Evolutionary conservation across 2,888 invertebrate species (phyloP), one percentile per base, ranked within the genome.

Genomic region (Tenthredo notha): DNA sequence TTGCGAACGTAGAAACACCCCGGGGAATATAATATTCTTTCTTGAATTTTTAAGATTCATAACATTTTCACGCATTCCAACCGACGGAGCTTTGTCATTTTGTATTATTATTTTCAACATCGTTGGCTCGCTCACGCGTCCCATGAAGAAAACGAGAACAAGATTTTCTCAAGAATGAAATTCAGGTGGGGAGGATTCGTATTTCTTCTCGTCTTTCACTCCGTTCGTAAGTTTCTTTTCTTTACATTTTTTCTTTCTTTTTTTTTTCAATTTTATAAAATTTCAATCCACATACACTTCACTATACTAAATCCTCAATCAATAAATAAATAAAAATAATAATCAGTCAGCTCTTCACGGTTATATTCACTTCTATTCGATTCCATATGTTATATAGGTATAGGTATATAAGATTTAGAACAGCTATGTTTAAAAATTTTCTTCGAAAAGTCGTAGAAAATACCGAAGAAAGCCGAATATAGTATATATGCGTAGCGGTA

Each of bases 131-230:
- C n/a, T 50, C 29, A 6, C 25, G 54, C 50, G 77, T 77, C 33
- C 5, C 77, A 25, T 18, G 77, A 54, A 77, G 18, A 33, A 54
- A 50, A 37, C 37, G 37, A 7, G 47, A 25, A 54, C 77, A 47
- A 77, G n/a, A 74, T 74, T 43, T 74, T 40, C 2, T 43, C 74
- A 54, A 80, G 21, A 80, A 80, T 61, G 80, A 80, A 37, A 80
- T 40, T 61, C 21, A 50, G 18, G 33, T 54, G 25, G 50, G 29
- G 25, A 15, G 47, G 47, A 43, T 33, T 67, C 29, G 29, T 83
- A 18, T 65, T 83, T 7, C 67, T 83, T n/a, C 43, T 83, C 43
- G 25, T 67, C 29, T 83, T 67, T 83, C 83, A 83, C 47, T 15
- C 47, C 25, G 83, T 50, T 47, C 47, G 83, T 83, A 70, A 83